Percentiles rank a stretch among this genome's conserved stretches.
These are phyloP conservation scores for Bombus waltoni DNA, from an alignment of 1,140 invertebrate genomes.

Conservation along the genomic window DNA sequence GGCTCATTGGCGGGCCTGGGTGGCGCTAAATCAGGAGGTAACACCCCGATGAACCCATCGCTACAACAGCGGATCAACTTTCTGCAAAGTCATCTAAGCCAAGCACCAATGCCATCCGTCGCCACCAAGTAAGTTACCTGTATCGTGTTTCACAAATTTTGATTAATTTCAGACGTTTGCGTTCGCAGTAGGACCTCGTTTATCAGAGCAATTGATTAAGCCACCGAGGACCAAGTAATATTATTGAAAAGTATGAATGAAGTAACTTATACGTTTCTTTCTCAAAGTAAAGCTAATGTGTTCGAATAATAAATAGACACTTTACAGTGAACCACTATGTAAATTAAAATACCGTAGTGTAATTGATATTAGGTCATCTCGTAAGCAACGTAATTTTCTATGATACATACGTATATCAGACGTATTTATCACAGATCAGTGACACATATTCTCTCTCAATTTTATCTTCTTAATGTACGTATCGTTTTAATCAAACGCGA, in stretches of 20 bases:
- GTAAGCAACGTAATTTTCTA: too few species aligned
- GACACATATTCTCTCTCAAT: too few species aligned
- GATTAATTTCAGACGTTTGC: background rate
- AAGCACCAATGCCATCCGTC: conserved; percentile 95
- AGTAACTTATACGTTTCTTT: too few species aligned
- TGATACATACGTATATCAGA: too few species aligned
- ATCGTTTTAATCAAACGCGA: too few species aligned
- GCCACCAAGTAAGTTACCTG: conserved; percentile 88
- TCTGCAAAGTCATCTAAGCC: conserved; percentile 93
- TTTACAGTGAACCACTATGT: too few species aligned
- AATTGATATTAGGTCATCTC: too few species aligned
- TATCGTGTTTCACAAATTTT: background rate
- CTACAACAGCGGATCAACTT: conserved; percentile 94
- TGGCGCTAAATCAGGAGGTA: conserved; percentile 79
- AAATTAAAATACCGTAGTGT: too few species aligned
- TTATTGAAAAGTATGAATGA: background rate
- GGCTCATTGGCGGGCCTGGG: conserved; percentile 75
- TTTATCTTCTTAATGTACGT: too few species aligned
- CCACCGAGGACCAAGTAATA: background rate
- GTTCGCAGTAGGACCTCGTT: background rate
- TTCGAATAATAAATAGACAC: too few species aligned
- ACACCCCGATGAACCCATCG: conserved; percentile 86
- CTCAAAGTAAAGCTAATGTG: too few species aligned
- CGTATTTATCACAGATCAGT: too few species aligned
- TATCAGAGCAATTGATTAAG: background rate